Base-by-base conservation (phyloP, 2,797 vertebrate species). In the Chromis chromis region DNA sequence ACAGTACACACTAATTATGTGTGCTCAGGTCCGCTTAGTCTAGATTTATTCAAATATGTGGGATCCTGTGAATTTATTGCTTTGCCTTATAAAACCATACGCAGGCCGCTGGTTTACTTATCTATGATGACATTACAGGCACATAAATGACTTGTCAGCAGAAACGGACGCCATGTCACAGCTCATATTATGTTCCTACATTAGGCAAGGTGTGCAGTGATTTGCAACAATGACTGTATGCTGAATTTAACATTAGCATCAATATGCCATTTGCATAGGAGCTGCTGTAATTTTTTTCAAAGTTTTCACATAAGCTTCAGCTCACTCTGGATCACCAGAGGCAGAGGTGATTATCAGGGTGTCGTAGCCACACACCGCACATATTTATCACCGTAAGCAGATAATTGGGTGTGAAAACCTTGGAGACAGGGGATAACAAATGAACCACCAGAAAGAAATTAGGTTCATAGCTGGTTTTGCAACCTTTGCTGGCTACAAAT, bases 401-500 rank as follows among this genome's bases (percentile, higher is more conserved):
- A 91, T 93, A 90, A 94, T 91, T 91, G 82, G 83, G 84, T 91
- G 88, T 84, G 86, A 92, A 89, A 93, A 91, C 85, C 79, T 91
- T 25, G 36, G 67, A 86, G 76, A 84, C 70, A 57, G 60, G 19
- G 68, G 50, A 88, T 74, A 85, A 88, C 65, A 89, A 91, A 90
- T 85, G 58, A 88, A 85, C 59, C 63, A 67, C 59, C 11, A 36
- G 59, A 85, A 73, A 27, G 7, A 61, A 88, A 90, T 83, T 75
- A 79, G 49, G 54, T 83, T 86, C 71, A 88, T 76, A 80, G 62
- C 83, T 86, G 80, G 66, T 88, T 89, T 61, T 84, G 58, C 77
- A 79, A 88, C 85, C 78, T 89, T 82, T 69, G 52, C 52, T 22
- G 53, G 49, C 21, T 31, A 57, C 19, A 70, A 65, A 86, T 69